Percentiles rank a stretch among this genome's conserved stretches.
Evolutionary conservation across 2,888 invertebrate species (phyloP).

Genomic region (Norana najaformis): DNA sequence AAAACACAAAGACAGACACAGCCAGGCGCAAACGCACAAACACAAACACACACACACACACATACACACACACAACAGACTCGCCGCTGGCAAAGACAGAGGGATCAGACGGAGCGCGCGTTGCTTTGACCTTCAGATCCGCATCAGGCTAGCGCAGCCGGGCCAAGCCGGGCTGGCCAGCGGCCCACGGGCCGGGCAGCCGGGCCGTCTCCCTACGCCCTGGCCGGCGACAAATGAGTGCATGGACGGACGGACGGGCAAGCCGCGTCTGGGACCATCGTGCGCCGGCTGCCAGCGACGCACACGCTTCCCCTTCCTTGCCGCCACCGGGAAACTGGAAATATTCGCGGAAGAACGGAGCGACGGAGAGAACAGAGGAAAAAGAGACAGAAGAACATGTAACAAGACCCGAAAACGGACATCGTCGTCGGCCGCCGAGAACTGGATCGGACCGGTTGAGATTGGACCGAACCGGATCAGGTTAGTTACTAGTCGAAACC

Average conservation of each 20-base stretch:
- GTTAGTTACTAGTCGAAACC: background rate
- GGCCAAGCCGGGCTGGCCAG: background rate
- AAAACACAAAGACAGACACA: too few relatives aligned
- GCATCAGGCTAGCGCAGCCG: background rate
- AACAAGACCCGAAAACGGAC: background rate
- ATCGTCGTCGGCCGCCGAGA: background rate
- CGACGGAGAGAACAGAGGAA: background rate
- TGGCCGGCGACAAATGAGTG: too few relatives aligned
- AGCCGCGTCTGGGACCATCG: slow-evolving; percentile 13
- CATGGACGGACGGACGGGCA: background rate
- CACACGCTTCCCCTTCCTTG: background rate
- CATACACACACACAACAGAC: too few relatives aligned
- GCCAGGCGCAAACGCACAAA: too few relatives aligned
- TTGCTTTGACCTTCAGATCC: background rate
- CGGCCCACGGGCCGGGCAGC: background rate
- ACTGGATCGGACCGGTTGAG: background rate
- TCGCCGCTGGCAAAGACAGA: background rate
- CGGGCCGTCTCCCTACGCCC: too few relatives aligned
- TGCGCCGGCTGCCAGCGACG: background rate
- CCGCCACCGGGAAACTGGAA: background rate
- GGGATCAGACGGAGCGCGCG: background rate
- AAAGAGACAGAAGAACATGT: background rate
- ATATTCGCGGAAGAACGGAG: background rate
- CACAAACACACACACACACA: too few relatives aligned
- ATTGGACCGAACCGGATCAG: background rate